Evolutionary conservation across 2,113 vertebrate species (phyloP).

Genomic region (Ellobius talpinus): DNA sequence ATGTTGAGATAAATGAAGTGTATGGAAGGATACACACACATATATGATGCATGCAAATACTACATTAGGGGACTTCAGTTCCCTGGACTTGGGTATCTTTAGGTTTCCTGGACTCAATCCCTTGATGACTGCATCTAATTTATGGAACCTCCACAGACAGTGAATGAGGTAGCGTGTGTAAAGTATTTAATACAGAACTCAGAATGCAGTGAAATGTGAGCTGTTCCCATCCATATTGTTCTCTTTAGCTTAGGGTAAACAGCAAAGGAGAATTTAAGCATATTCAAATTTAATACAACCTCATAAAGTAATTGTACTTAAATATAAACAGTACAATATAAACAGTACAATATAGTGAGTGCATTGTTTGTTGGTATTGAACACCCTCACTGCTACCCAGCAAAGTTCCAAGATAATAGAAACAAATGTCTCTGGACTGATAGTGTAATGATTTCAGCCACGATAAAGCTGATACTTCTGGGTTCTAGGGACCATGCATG

Average conservation of each 20-base stretch:
- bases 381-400: neutral
- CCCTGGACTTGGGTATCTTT: neutral
- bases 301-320: neutral
- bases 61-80: neutral
- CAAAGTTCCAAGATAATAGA: neutral
- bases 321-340: neutral
- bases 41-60: neutral
- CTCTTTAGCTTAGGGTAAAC: neutral
- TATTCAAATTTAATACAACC: neutral
- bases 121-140: neutral
- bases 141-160: neutral
- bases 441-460: too few relatives aligned
- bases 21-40: too few relatives aligned
- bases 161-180: rapidly evolving
- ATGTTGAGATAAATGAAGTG: neutral
- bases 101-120: neutral
- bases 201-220: neutral
- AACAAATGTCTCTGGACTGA: neutral
- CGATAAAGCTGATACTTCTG: too few relatives aligned
- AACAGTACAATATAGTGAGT: neutral
- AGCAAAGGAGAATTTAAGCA: neutral
- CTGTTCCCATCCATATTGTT: neutral
- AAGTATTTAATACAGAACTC: neutral
- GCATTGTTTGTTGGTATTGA: neutral
- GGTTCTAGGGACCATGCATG: too few relatives aligned